phyloP scores from a whole-genome alignment of 2,888 invertebrate species.

The Hypomecis atomaria region DNA sequence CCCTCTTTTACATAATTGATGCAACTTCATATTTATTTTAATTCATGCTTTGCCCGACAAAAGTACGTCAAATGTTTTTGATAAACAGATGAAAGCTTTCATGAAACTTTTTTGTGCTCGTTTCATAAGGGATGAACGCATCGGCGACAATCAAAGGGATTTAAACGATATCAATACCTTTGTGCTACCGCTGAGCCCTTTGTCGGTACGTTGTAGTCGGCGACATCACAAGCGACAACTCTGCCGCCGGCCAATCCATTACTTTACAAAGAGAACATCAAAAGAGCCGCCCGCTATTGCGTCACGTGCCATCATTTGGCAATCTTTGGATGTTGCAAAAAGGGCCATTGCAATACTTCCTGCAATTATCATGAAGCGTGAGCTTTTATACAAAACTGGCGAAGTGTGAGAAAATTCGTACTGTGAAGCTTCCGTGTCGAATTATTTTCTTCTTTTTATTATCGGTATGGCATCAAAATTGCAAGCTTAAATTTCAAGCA shows the following conservation, averaged over 20 bases:
- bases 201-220: constrained; percentile 70
- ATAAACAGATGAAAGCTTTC: constrained; percentile 30
- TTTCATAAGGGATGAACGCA: constrained; percentile 62
- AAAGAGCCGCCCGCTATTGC: constrained; percentile 66
- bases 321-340: constrained; percentile 45
- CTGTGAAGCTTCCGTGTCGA: no score
- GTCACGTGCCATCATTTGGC: constrained; percentile 71
- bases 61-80: constrained; percentile 12
- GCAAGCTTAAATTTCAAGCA: no score
- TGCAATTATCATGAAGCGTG: constrained; percentile 6
- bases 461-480: no score
- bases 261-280: constrained; percentile 72
- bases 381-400: constrained; percentile 2
- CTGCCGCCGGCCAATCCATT: constrained; percentile 69
- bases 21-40: constrained; percentile 15
- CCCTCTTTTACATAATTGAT: constrained; percentile 30
- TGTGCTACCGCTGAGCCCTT: constrained; percentile 76
- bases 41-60: constrained; percentile 5
- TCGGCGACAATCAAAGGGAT: constrained; percentile 75
- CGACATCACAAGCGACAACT: constrained; percentile 67
- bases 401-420: no score
- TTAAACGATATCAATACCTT: constrained; percentile 80
- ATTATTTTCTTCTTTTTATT: no score
- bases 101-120: constrained; percentile 34
- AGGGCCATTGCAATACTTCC: constrained; percentile 26